Evolutionary conservation across 2,888 invertebrate genomes (phyloP).

Genomic region (Pristionchus fissidentatus): DNA sequence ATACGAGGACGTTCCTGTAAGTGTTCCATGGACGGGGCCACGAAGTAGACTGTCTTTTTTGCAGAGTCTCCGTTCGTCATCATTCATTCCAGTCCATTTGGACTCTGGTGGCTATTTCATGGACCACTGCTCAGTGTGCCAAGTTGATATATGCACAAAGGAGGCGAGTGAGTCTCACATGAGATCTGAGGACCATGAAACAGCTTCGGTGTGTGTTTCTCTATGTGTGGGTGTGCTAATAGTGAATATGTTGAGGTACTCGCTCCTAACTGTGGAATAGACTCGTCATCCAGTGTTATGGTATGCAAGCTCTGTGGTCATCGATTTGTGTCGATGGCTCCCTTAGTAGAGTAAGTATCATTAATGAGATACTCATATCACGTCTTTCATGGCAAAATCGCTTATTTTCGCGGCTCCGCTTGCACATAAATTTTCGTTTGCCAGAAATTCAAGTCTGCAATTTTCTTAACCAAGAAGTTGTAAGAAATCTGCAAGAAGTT

Average conservation of each 20-base stretch:
- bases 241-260: background rate
- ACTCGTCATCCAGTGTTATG: background rate
- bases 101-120: background rate
- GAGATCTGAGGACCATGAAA: slow-evolving; percentile 41
- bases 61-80: slow-evolving; percentile 18
- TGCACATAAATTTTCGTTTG: too few relatives aligned
- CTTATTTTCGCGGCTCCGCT: too few relatives aligned
- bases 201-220: slow-evolving; percentile 9
- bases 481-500: too few relatives aligned
- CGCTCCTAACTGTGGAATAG: background rate
- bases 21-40: background rate
- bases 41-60: background rate
- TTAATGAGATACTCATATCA: too few relatives aligned
- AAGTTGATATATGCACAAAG: background rate
- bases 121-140: slow-evolving; percentile 21
- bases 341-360: too few relatives aligned
- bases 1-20: background rate
- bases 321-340: slow-evolving; percentile 23
- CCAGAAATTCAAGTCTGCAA: too few relatives aligned
- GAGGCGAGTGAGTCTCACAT: slow-evolving; percentile 23
- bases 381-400: too few relatives aligned
- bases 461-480: too few relatives aligned
- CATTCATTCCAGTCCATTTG: slow-evolving; percentile 19
- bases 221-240: background rate
- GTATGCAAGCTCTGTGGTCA: slow-evolving; percentile 33